Evolutionary conservation across 2,113 vertebrate species (phyloP).

Genomic region (Synodontis membranacea): DNA sequence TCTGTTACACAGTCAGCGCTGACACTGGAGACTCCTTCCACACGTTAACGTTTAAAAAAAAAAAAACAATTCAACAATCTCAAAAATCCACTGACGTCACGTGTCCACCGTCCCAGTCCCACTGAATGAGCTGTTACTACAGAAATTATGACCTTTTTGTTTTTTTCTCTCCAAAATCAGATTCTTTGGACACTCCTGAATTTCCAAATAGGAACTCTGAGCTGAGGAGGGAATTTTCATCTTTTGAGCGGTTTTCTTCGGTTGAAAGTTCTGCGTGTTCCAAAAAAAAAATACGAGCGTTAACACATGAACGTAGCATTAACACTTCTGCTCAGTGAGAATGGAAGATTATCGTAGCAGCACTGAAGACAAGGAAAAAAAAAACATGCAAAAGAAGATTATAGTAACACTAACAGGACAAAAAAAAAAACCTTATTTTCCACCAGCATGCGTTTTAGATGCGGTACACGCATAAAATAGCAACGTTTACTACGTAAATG

Average conservation of each 20-base stretch:
- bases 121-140: neutral
- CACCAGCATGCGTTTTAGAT: neutral
- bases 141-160: neutral
- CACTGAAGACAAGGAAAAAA: neutral
- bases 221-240: neutral
- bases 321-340: neutral
- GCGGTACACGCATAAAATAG: neutral
- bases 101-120: neutral
- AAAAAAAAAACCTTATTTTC: neutral
- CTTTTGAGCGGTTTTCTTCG: neutral
- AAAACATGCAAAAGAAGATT: neutral
- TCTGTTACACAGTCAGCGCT: neutral
- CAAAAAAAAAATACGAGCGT: neutral
- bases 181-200: neutral
- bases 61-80: neutral
- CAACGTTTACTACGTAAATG: neutral
- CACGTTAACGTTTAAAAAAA: neutral
- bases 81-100: neutral
- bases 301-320: neutral
- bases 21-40: constrained; percentile 1
- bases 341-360: neutral
- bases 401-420: neutral
- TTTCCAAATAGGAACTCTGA: neutral
- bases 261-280: neutral
- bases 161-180: neutral